Base-by-base conservation (phyloP, 2,113 vertebrate species). In the Herpetotheres cachinnans region DNA sequence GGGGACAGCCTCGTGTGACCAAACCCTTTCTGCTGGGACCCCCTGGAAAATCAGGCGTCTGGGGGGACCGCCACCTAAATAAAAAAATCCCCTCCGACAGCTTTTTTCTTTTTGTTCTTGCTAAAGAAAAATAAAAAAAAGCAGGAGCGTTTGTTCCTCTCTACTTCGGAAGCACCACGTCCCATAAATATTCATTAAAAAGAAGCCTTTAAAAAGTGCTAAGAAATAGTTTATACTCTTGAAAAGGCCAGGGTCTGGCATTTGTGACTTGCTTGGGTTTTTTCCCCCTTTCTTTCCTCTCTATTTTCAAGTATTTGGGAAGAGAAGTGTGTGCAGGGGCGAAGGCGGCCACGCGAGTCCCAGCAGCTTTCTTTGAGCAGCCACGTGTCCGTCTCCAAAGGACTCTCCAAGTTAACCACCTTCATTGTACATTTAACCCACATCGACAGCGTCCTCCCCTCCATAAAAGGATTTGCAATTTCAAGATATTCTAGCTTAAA, bases 401-500 rank as follows among this genome's bases (percentile, higher is more conserved):
- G 99, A 98, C 99, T 99, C 99, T 99, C 99, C 99, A 99, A 99
- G 99, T 99, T 99, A 99, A 99, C 99, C 99, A 99, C 99, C 99
- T 99, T 99, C 99, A 99, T 99, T 99, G 99, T 99, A 99, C 99
- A 98, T 99, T 99, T 99, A 99, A 99, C 99, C 99, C 99, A 99
- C 99, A 99, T 99, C 98, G 99, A 99, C 99, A 99, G 99, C 99
- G 99, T 99, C 99, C 99, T 99, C 97, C 98, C 99, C 98, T 99
- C 99, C 99, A 99, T 99, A 99, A 99, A 99, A 99, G 99, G 99
- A 99, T 99, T 99, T 99, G 99, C 99, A 99, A 99, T 99, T 99
- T 99, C 99, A 99, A 99, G 99, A 99, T 99, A 99, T 99, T 99
- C 99, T 98, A 99, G 99, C 99, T 99, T 99, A 99, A 99, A 99